Evolutionary conservation across 2,113 vertebrate species (phyloP).

Genomic region (Naja naja): DNA sequence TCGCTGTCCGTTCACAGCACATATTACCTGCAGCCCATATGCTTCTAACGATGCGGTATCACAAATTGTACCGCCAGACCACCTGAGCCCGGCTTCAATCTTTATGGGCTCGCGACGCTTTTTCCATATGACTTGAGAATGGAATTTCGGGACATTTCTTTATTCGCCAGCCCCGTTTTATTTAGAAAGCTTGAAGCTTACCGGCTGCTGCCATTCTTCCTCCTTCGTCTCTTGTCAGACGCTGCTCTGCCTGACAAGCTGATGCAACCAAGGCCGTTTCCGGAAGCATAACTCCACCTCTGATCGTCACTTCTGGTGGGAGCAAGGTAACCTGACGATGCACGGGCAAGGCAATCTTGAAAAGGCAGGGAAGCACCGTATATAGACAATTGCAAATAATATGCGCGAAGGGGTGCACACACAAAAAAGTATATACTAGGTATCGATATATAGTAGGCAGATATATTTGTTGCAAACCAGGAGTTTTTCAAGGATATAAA

Average conservation of each 20-base stretch:
- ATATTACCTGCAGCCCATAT: not conserved
- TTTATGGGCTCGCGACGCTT: too few relatives aligned
- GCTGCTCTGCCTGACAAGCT: not conserved
- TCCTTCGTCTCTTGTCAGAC: not conserved
- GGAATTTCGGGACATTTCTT: too few relatives aligned
- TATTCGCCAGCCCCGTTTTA: not conserved
- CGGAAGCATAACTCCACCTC: conserved; percentile 23
- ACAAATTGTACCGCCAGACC: not conserved
- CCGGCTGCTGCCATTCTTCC: conserved; percentile 23
- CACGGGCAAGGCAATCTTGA: not conserved
- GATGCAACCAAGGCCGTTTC: conserved; percentile 48
- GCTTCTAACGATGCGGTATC: not conserved
- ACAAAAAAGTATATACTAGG: rapidly evolving
- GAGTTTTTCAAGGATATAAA: not conserved
- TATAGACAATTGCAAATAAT: not conserved
- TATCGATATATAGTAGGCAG: not conserved
- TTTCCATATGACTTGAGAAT: too few relatives aligned
- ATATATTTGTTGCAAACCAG: not conserved
- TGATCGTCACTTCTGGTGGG: conserved; percentile 21
- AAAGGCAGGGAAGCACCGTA: not conserved
- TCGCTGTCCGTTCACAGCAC: not conserved
- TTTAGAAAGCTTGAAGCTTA: not conserved
- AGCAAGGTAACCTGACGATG: conserved; percentile 13
- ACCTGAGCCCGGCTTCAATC: not conserved
- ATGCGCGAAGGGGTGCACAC: not conserved